phyloP scores from a whole-genome alignment of 2,888 invertebrate genomes.

The Drosophila nr. perissopoda region DNA sequence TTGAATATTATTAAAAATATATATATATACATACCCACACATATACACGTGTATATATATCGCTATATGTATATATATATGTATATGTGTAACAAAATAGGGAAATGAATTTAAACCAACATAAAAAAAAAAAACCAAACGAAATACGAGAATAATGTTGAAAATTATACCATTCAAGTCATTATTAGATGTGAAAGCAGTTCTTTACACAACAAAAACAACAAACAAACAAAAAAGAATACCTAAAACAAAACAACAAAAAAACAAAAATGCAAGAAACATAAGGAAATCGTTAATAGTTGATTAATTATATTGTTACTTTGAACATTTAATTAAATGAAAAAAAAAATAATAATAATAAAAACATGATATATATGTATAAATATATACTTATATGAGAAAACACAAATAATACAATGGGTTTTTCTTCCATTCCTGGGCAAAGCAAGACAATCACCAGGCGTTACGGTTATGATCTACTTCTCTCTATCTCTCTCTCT shows the following conservation, averaged over 20 bases:
- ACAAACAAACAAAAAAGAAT: slow-evolving; percentile 42
- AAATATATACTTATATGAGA: slow-evolving; percentile 74
- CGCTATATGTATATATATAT: slow-evolving; percentile 37
- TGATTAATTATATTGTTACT: slow-evolving; percentile 83
- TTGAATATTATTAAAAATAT: slow-evolving; percentile 41
- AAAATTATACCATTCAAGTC: slow-evolving; percentile 77
- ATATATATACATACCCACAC: slow-evolving; percentile 37
- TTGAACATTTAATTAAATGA: slow-evolving; percentile 82
- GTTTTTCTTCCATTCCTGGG: slow-evolving; percentile 64
- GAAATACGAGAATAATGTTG: slow-evolving; percentile 64
- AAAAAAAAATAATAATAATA: slow-evolving; percentile 54
- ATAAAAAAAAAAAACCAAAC: slow-evolving; percentile 52
- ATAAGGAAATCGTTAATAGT: slow-evolving; percentile 77
- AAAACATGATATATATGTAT: slow-evolving; percentile 70
- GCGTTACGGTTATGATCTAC: slow-evolving; percentile 25
- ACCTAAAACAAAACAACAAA: slow-evolving; percentile 45
- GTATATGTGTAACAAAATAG: slow-evolving; percentile 70
- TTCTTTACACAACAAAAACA: slow-evolving; percentile 67
- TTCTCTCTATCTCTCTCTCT: background rate
- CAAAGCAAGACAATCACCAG: slow-evolving; percentile 33
- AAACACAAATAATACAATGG: slow-evolving; percentile 74
- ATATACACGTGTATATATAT: slow-evolving; percentile 40
- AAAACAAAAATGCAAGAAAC: slow-evolving; percentile 49
- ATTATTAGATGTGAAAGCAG: slow-evolving; percentile 80
- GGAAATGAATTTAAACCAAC: slow-evolving; percentile 74